These are phyloP conservation scores for Mixornis gularis DNA, from an alignment of 2,113 vertebrate genomes.

Conservation along the genomic window DNA sequence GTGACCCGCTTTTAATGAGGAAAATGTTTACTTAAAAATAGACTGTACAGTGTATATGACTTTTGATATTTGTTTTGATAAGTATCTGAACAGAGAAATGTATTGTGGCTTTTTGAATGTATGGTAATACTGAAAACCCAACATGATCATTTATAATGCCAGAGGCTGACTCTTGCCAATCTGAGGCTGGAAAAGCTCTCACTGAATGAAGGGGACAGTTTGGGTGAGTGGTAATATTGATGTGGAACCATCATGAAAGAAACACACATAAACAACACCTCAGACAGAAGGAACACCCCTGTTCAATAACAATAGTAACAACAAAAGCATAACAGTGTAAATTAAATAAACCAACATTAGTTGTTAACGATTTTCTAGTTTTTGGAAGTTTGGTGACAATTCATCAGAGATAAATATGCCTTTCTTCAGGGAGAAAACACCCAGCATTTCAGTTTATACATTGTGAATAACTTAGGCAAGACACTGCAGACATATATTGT, in stretches of 20 bases:
- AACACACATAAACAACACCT: neutral
- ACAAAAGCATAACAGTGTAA: neutral
- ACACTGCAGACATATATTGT: neutral
- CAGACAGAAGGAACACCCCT: neutral
- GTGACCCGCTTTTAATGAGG: slow-evolving; percentile 32
- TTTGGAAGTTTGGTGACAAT: neutral
- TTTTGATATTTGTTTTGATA: slow-evolving; percentile 53
- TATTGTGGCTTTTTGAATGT: slow-evolving; percentile 60
- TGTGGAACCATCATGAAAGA: neutral
- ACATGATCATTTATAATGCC: neutral
- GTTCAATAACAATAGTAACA: neutral
- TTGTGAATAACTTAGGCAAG: neutral
- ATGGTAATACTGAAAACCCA: slow-evolving; percentile 24
- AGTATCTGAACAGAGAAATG: slow-evolving; percentile 44
- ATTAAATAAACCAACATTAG: neutral
- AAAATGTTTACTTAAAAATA: slow-evolving; percentile 58
- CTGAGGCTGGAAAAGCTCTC: neutral
- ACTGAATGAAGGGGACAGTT: neutral
- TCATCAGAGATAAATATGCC: neutral
- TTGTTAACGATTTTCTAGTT: neutral
- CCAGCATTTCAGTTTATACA: neutral
- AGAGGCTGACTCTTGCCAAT: neutral
- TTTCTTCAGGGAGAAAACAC: neutral
- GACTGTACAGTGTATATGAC: slow-evolving; percentile 55
- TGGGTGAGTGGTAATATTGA: neutral